Evolutionary conservation across 2,113 vertebrate genomes (phyloP).

Genomic region (Calyptomena viridis): DNA sequence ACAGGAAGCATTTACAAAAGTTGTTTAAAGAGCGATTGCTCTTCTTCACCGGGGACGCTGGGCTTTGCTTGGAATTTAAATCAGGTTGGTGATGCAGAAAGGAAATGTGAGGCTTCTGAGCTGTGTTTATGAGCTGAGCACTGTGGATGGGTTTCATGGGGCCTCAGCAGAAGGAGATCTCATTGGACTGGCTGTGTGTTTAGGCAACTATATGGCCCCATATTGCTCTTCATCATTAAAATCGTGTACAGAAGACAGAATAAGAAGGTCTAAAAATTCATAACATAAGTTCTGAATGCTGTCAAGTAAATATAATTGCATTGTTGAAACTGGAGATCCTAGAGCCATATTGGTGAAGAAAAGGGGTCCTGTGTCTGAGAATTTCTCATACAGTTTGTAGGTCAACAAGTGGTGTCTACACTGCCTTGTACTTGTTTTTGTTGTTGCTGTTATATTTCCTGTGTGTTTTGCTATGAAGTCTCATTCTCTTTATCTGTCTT

Average conservation of each 20-base stretch:
- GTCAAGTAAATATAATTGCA: conserved; percentile 2
- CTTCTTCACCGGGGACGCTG: background rate
- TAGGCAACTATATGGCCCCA: background rate
- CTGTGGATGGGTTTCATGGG: background rate
- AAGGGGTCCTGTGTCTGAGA: background rate
- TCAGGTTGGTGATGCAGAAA: background rate
- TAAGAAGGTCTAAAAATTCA: background rate
- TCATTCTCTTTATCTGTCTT: conserved; percentile 43
- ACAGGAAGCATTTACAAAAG: conserved; percentile 50
- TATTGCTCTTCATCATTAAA: background rate
- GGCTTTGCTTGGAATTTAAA: conserved; percentile 54
- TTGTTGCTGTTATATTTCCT: conserved; percentile 6
- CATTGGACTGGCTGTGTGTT: background rate
- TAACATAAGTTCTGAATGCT: conserved; percentile 2
- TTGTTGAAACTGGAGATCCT: conserved; percentile 13
- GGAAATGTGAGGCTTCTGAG: background rate
- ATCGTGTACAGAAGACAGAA: background rate
- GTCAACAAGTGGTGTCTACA: background rate
- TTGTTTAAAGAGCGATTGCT: conserved; percentile 59
- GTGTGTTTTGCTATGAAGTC: conserved; percentile 39
- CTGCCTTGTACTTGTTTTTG: background rate
- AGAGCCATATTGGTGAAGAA: background rate
- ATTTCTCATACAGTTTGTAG: background rate
- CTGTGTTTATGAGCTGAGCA: background rate
- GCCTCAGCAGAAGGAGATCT: background rate